phyloP scores from a whole-genome alignment of 53 echinoderm and acorn worm genomes.

The Holothuria leucospilota region DNA sequence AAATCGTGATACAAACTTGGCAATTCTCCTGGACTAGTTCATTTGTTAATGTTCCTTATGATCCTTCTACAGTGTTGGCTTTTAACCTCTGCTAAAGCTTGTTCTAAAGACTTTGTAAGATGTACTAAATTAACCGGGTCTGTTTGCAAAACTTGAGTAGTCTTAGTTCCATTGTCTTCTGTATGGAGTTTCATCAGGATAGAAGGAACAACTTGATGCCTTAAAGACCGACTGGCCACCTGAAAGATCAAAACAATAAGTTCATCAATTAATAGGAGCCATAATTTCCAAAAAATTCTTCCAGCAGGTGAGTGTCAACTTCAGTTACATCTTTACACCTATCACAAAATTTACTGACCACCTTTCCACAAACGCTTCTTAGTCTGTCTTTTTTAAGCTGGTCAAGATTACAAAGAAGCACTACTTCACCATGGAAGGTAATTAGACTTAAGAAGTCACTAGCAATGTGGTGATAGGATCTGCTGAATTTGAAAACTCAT shows the following conservation, averaged over 20 bases:
- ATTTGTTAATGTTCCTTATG: slow-evolving; percentile 98
- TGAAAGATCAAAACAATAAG: slow-evolving; percentile 31
- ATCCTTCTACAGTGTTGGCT: slow-evolving; percentile 92
- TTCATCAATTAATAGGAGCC: background rate
- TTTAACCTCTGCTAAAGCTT: slow-evolving; percentile 95
- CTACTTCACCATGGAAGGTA: no score
- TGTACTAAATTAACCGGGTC: slow-evolving; percentile 96
- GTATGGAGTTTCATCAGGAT: slow-evolving; percentile 93
- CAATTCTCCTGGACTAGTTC: background rate
- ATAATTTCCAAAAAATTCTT: no score
- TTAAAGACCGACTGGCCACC: slow-evolving; percentile 92
- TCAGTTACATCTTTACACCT: no score
- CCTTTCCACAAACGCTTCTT: no score
- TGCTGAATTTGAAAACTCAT: no score
- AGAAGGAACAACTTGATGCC: slow-evolving; percentile 88
- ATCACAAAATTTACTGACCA: no score
- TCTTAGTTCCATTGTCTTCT: slow-evolving; percentile 72
- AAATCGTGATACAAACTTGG: background rate
- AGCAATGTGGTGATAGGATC: no score
- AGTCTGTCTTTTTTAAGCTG: no score
- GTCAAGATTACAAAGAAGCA: no score
- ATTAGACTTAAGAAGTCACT: no score
- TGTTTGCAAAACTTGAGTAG: slow-evolving; percentile 80
- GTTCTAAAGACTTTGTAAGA: slow-evolving; percentile 88
- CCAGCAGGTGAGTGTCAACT: no score